These are phyloP conservation scores for Circaetus cinerascens DNA, from an alignment of 2,113 vertebrate genomes.

Conservation along the genomic window DNA sequence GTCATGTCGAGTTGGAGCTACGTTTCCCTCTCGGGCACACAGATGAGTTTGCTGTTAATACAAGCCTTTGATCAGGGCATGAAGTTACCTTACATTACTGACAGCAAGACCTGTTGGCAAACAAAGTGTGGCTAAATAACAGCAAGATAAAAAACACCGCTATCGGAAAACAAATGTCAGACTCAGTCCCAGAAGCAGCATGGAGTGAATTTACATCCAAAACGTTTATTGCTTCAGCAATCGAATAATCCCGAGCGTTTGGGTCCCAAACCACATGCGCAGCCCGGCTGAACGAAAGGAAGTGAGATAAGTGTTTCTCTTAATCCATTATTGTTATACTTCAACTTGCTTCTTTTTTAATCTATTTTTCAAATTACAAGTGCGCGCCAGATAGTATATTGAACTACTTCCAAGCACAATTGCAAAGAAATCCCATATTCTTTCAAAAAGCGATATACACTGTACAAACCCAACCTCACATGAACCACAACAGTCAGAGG, in stretches of 20 bases:
- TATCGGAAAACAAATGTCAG: not conserved
- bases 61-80: not conserved
- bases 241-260: not conserved
- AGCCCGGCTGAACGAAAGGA: not conserved
- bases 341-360: not conserved
- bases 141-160: not conserved
- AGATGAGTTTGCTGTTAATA: not conserved
- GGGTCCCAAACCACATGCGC: not conserved
- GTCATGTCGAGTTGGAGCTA: not conserved
- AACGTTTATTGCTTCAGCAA: not conserved
- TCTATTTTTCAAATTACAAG: slow-evolving; percentile 4
- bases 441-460: not conserved
- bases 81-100: not conserved
- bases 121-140: not conserved
- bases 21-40: not conserved
- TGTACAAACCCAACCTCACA: not conserved
- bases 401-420: slow-evolving; percentile 1
- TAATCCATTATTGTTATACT: slow-evolving; percentile 7
- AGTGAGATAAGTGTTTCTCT: slow-evolving; percentile 58
- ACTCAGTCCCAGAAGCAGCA: not conserved
- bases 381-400: not conserved
- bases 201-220: not conserved
- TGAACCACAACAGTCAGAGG: not conserved
- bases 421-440: not conserved
- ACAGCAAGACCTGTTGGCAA: not conserved